These are phyloP conservation scores for Hydrophis major DNA, from an alignment of 2,797 vertebrate genomes.

Conservation along the genomic window DNA sequence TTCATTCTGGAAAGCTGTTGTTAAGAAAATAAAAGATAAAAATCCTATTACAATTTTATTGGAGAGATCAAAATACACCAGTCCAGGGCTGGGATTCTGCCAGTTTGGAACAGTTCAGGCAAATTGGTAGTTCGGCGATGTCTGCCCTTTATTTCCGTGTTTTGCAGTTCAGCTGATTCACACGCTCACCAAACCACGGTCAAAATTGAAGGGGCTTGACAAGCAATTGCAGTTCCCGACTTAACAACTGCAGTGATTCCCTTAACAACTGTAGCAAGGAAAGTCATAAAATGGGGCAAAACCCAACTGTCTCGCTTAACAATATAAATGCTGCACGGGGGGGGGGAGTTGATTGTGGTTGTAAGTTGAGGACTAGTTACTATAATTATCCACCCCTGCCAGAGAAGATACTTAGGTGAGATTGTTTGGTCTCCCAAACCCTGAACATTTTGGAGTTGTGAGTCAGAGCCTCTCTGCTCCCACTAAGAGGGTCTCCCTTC, in stretches of 20 bases:
- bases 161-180: too few species aligned
- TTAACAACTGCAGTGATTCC: slow-evolving; percentile 40
- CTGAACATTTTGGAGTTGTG: not conserved
- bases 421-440: not conserved
- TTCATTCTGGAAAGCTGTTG: slow-evolving; percentile 86
- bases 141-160: too few species aligned
- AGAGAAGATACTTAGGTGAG: not conserved
- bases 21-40: slow-evolving; percentile 12
- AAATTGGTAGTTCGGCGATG: too few species aligned
- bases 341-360: too few species aligned
- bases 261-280: slow-evolving; percentile 56
- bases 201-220: too few species aligned
- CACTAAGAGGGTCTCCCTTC: not conserved
- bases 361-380: too few species aligned
- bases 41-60: not conserved
- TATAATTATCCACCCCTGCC: not conserved
- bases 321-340: not conserved
- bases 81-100: too few species aligned
- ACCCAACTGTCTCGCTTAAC: not conserved
- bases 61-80: not conserved
- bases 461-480: not conserved
- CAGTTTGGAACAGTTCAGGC: too few species aligned
- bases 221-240: too few species aligned
- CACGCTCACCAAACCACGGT: too few species aligned
- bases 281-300: not conserved